phyloP scores from a whole-genome alignment of 2,797 vertebrate species.

The Petrocephalus sullivani region DNA sequence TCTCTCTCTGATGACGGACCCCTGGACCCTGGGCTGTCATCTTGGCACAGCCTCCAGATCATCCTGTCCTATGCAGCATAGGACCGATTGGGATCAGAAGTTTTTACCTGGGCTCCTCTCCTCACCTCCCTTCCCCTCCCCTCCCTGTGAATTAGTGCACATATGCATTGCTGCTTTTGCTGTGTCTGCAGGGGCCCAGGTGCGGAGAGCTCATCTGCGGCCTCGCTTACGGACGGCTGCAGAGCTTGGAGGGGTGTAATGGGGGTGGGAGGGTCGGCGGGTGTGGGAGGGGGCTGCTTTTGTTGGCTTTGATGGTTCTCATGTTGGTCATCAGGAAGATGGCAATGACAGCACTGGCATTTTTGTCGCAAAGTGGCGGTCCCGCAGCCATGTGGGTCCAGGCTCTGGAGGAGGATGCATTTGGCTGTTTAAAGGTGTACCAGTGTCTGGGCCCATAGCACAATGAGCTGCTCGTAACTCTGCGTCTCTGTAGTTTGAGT shows the following conservation, averaged over 20 bases:
- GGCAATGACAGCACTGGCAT: not conserved
- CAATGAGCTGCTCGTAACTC: not conserved
- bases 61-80: not conserved
- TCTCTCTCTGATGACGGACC: not conserved
- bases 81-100: not conserved
- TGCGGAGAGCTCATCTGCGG: not conserved
- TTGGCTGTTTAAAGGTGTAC: not conserved
- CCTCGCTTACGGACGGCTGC: not conserved
- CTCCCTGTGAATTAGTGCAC: not conserved
- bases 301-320: not conserved
- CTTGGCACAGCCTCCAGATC: not conserved
- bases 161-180: not conserved
- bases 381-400: not conserved
- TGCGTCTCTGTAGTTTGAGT: not conserved
- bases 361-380: not conserved
- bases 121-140: not conserved
- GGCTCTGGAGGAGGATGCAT: not conserved
- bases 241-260: not conserved
- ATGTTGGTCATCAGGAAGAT: not conserved
- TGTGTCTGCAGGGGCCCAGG: not conserved
- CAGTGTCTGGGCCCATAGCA: not conserved
- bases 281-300: not conserved
- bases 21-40: slow-evolving; percentile 9
- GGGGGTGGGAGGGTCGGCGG: not conserved
- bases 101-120: not conserved